A percentile compares a stretch with the other conserved stretches of the same genome.
These are phyloP conservation scores for Cottus gobio DNA, from an alignment of 2,113 vertebrate genomes.

Conservation along the genomic window DNA sequence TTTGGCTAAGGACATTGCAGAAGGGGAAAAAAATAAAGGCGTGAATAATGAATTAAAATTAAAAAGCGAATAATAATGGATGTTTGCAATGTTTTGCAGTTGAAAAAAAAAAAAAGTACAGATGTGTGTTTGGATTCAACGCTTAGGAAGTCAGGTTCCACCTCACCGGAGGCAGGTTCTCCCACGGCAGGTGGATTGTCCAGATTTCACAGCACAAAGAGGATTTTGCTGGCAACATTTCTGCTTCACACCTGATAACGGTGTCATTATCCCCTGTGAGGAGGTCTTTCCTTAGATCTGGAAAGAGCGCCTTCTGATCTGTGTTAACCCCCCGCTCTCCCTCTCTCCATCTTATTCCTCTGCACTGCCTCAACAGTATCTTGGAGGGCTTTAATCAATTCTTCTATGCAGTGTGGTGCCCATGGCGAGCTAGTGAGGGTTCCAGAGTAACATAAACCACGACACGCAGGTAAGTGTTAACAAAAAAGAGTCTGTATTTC, in stretches of 20 bases:
- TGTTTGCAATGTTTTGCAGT: too few species aligned
- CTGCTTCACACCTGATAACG: constrained; percentile 66
- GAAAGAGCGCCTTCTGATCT: constrained; percentile 50
- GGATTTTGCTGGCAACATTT: constrained; percentile 63
- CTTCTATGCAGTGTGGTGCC: too few species aligned
- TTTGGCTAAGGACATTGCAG: not conserved
- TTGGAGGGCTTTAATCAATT: constrained; percentile 34
- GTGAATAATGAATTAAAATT: not conserved
- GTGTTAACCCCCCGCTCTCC: constrained; percentile 32
- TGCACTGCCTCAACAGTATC: not conserved
- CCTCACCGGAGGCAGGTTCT: constrained; percentile 32
- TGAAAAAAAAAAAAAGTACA: not conserved
- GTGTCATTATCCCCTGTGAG: constrained; percentile 46
- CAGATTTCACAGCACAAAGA: constrained; percentile 57
- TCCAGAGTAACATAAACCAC: too few species aligned
- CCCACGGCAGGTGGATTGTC: constrained; percentile 36
- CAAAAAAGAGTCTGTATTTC: too few species aligned
- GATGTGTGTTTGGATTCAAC: not conserved
- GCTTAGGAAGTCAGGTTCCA: constrained; percentile 15
- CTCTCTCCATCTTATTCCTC: constrained; percentile 2
- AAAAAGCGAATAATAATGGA: too few species aligned
- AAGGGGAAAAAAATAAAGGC: not conserved
- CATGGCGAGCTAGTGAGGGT: too few species aligned
- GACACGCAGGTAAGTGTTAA: too few species aligned
- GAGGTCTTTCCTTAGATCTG: constrained; percentile 53